phyloP scores from a whole-genome alignment of 2,113 vertebrate species.

The Silurus asotus region DNA sequence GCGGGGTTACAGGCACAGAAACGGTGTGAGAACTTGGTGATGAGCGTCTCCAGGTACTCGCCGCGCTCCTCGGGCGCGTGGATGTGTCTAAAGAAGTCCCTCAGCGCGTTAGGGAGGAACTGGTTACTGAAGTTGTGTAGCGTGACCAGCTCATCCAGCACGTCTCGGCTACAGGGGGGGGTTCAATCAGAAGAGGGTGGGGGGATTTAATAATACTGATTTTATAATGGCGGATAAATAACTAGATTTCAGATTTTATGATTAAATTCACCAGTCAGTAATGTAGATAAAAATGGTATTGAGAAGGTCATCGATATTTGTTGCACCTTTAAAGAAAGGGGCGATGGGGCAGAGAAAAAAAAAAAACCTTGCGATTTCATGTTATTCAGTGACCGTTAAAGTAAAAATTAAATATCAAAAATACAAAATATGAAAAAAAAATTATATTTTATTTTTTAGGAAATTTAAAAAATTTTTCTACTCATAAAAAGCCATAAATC shows the following conservation, averaged over 20 bases:
- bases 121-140: slow-evolving; percentile 99
- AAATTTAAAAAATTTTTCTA: too few species aligned
- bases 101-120: slow-evolving; percentile 95
- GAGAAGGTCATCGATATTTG: too few species aligned
- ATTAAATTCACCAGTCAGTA: too few species aligned
- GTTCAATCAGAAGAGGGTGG: not conserved
- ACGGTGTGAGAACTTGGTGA: slow-evolving; percentile 97
- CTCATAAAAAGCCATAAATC: not conserved
- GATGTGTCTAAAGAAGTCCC: slow-evolving; percentile 97
- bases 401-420: not conserved
- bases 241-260: not conserved
- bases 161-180: slow-evolving; percentile 82
- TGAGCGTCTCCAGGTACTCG: slow-evolving; percentile 98
- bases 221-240: not conserved
- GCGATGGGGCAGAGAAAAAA: not conserved
- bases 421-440: too few species aligned
- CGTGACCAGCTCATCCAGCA: slow-evolving; percentile 95
- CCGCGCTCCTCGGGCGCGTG: slow-evolving; percentile 97
- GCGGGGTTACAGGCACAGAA: slow-evolving; percentile 95
- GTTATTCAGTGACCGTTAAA: not conserved
- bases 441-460: too few species aligned
- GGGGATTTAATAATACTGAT: not conserved
- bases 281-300: not conserved
- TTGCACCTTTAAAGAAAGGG: too few species aligned
- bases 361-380: not conserved